Percentiles rank a stretch among this genome's conserved stretches.
phyloP scores from a whole-genome alignment of 2,113 vertebrate species.

The Pteronura brasiliensis region DNA sequence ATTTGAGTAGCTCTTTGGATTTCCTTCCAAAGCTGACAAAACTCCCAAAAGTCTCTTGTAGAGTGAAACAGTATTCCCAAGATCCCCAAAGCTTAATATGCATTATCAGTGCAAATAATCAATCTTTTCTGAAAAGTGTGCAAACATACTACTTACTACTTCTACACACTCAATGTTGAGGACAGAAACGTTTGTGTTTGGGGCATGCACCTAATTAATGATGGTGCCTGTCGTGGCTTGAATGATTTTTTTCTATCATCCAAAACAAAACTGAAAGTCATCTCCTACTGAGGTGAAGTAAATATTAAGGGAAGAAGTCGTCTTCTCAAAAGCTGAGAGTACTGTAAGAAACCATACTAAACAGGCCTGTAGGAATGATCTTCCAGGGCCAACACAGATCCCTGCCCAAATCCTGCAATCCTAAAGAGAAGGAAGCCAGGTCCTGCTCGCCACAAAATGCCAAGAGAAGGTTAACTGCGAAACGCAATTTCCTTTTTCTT shows the following conservation, averaged over 20 bases:
- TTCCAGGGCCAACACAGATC: not conserved
- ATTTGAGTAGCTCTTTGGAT: not conserved
- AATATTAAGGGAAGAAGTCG: not conserved
- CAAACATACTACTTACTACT: not conserved
- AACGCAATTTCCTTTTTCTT: not conserved
- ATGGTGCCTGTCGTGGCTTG: not conserved
- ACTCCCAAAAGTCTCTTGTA: not conserved
- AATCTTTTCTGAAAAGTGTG: not conserved
- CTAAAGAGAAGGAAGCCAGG: not conserved
- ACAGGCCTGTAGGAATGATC: not conserved
- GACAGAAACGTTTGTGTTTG: not conserved
- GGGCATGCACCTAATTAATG: not conserved
- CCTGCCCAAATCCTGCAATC: not conserved
- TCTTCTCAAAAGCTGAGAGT: not conserved
- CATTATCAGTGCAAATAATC: not conserved
- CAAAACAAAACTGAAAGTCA: conserved; percentile 12
- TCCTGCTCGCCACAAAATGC: not conserved
- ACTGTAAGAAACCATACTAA: not conserved
- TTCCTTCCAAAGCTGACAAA: not conserved
- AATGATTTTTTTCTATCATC: not conserved
- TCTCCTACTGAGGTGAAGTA: too few species aligned
- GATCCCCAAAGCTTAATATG: not conserved
- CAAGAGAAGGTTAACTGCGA: not conserved
- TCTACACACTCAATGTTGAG: not conserved
- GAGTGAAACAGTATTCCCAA: not conserved